These are phyloP conservation scores for Carapus acus DNA, from an alignment of 2,797 vertebrate species.

Conservation along the genomic window DNA sequence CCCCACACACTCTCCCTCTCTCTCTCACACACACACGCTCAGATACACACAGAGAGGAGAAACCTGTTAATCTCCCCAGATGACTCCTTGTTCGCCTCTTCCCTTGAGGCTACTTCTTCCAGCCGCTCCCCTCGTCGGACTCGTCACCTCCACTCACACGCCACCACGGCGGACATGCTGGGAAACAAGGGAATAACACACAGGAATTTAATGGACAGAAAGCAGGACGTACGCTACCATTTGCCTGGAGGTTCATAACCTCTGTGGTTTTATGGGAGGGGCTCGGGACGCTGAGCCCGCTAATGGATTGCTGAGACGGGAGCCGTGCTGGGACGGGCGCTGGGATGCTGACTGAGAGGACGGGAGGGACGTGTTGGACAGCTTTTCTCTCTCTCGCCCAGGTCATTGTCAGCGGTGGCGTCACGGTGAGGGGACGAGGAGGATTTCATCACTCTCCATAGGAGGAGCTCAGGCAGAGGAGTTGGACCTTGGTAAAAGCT, in stretches of 20 bases:
- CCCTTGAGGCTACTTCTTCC: conserved; percentile 52
- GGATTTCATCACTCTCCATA: conserved; percentile 6
- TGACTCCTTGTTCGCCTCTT: conserved; percentile 49
- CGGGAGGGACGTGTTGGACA: background rate
- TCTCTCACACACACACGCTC: background rate
- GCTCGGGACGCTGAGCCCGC: conserved; percentile 54
- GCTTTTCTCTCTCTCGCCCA: background rate
- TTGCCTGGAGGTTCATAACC: conserved; percentile 51
- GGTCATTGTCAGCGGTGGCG: background rate
- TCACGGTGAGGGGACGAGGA: background rate
- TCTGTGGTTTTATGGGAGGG: conserved; percentile 18
- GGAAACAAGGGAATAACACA: no score
- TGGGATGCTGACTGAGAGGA: conserved; percentile 21
- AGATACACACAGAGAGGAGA: conserved; percentile 17
- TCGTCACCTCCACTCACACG: no score
- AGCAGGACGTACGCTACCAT: no score
- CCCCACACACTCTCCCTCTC: conserved; percentile 14
- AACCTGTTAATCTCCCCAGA: conserved; percentile 52
- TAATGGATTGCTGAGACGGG: no score
- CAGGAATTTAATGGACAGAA: no score
- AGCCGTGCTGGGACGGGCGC: conserved; percentile 52
- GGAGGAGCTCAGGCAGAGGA: conserved; percentile 19
- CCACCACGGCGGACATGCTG: no score
- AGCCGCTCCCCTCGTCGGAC: conserved; percentile 48
- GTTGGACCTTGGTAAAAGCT: conserved; percentile 4